Base-by-base conservation (phyloP, 2,888 invertebrate genomes). In the Tuta absoluta region DNA sequence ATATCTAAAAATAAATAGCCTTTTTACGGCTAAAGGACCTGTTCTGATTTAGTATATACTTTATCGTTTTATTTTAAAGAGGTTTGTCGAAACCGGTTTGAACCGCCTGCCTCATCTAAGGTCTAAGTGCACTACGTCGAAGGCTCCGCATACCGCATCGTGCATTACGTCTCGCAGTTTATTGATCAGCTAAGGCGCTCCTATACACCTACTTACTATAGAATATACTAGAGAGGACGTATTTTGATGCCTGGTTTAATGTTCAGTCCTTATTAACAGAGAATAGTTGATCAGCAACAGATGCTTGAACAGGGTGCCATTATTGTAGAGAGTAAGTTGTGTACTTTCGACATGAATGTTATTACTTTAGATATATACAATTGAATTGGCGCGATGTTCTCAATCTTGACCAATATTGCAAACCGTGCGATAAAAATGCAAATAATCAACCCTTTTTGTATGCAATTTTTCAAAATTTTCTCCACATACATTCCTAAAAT, bases 51-150 rank as follows among this genome's bases (percentile, higher is more conserved):
- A 48, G 48, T 19, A 33, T 28, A 4, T 33, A 33, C 33, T 33
- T 10, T 10, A 33, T 33, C 33, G 4, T 10, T 33, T 33, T 4
- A 33, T 33, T 33, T 33, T 33, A 33, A 7, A 33, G 33, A 45
- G n/a, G n/a, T 45, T 17, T 45, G 10, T 45, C 7, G 4, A 45
- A 45, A 45, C 45, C 45, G 45, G 45, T 45, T 45, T 45, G n/a
- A 45, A 23, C n/a, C 5, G 60, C 45, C 60, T 45, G 4, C 45
- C 60, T 45, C 45, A 45, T 45, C 45, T 45, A 45, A 45, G 45
- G 51, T 37, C 17, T 14, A 48, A 51, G 58, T 63, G 65, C 64
- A 57, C 57, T 64, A 65, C 67, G 61, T 63, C 51, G 56, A 41
- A 59, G 41, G 63, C 51, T 56, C 57, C 60, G 63, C 57, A 53